Conservation (phyloP, 1,140 invertebrate species). For the Halotydeus destructor region DNA sequence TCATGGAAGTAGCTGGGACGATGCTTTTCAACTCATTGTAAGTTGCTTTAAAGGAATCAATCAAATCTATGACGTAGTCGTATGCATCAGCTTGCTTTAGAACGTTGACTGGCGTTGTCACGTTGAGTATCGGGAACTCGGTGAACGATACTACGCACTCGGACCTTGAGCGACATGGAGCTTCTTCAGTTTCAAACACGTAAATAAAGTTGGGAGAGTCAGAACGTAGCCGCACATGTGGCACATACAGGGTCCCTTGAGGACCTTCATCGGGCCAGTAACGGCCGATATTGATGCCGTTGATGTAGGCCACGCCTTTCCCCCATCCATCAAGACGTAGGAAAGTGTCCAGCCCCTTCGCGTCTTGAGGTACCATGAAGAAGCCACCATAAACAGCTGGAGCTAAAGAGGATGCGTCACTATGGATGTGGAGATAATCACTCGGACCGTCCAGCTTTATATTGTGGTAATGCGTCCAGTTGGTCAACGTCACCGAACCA, state of each 20-base stretch:
- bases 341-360: constrained; percentile 8
- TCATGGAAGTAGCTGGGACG: no score
- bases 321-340: constrained; percentile 7
- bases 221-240: no score
- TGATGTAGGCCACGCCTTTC: constrained; percentile 36
- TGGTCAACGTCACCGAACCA: constrained; percentile 1
- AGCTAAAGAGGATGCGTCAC: not conserved
- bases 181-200: no score
- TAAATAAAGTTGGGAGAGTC: no score
- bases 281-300: constrained; percentile 39
- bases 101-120: constrained; percentile 25
- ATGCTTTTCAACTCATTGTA: no score
- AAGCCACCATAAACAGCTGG: constrained; percentile 25
- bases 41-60: no score
- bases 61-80: no score
- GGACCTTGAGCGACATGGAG: no score
- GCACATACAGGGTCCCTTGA: constrained; percentile 30
- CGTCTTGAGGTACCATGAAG: constrained; percentile 22
- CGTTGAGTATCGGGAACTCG: not conserved
- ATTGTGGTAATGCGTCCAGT: constrained; percentile 8
- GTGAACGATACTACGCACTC: not conserved
- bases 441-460: not conserved
- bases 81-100: no score
- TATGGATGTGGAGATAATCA: not conserved
- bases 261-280: constrained; percentile 34